These are phyloP conservation scores for Cololabis saira DNA, from an alignment of 2,113 vertebrate genomes.

Conservation along the genomic window DNA sequence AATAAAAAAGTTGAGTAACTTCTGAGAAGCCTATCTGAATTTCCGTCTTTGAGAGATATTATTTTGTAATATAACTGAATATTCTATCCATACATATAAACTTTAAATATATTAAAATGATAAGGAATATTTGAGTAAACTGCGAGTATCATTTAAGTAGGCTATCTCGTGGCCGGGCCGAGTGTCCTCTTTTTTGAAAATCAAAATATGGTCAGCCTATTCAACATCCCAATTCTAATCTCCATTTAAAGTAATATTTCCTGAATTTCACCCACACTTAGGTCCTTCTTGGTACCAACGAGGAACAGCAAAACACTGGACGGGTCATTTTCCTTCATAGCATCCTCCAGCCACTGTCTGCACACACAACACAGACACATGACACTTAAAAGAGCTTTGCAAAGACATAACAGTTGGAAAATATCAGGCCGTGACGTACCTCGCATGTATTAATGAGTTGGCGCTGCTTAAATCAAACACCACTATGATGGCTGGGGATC, in stretches of 20 bases:
- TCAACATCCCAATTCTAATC: too few relatives aligned
- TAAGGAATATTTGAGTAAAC: too few relatives aligned
- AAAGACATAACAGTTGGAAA: background rate
- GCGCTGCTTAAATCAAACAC: constrained; percentile 92
- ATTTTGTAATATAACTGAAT: too few relatives aligned
- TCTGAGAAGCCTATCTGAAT: too few relatives aligned
- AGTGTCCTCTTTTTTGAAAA: too few relatives aligned
- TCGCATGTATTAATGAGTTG: constrained; percentile 87
- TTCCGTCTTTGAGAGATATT: too few relatives aligned
- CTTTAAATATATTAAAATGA: too few relatives aligned
- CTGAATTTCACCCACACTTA: constrained; percentile 85
- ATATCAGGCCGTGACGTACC: constrained; percentile 69
- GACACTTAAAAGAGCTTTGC: background rate
- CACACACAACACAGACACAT: constrained; percentile 3
- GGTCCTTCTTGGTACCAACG: constrained; percentile 96
- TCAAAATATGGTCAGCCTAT: too few relatives aligned
- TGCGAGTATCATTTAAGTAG: too few relatives aligned
- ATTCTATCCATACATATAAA: too few relatives aligned
- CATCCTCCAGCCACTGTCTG: constrained; percentile 95
- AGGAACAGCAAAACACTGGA: constrained; percentile 93
- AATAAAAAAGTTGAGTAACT: too few relatives aligned
- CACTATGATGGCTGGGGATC: constrained; percentile 88
- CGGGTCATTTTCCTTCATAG: constrained; percentile 94
- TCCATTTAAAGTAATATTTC: background rate
- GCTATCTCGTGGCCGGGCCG: too few relatives aligned